Base-by-base conservation (phyloP, 2,797 vertebrate species). In the Sebastes baramenuke region DNA sequence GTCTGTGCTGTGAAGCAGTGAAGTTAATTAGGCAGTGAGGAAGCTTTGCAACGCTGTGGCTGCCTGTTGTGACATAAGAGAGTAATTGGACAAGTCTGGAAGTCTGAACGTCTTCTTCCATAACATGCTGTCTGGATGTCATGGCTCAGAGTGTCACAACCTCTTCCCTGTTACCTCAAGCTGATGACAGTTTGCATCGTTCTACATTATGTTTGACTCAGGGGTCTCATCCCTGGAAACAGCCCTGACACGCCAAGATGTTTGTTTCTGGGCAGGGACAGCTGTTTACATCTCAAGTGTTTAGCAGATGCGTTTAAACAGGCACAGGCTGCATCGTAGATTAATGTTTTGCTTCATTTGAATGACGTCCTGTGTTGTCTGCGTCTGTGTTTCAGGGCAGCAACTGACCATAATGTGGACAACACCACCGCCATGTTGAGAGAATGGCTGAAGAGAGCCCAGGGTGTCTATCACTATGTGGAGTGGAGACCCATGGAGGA, bases 401-500 rank as follows among this genome's bases (percentile, higher is more conserved):
- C 97, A 46, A 97, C 97, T 0, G 98, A 99, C 88, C 98, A 99
- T 85, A 99, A 96, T 13, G 11, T 95, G 79, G 98, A 99, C 93
- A 99, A 99, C 88, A 99, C 97, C 65, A 98, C 97, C 0, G 97
- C 96, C 22, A 91, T 99, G 85, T 93, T 99, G 86, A 96, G 95
- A 80, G 98, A 98, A 81, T 99, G 98, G 98, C 88, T 99, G 93
- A 98, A 95, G 88, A 95, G 87, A 0, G 97, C 97, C 0, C 97
- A 97, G 94, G 91, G 85, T 12, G 46, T 95, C 30, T 99, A 99
- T 86, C 98, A 99, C 12, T 97, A 97, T 0, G 97, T 99, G 81
- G 98, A 99, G 88, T 99, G 98, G 98, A 96, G 98, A 36, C 98
- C 98, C 0, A 95, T 99, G 97, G 96, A 97, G 14, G 96, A 97